Conservation (phyloP, 2,888 invertebrate genomes). For the Cataglyphis rosenhaueri region DNA sequence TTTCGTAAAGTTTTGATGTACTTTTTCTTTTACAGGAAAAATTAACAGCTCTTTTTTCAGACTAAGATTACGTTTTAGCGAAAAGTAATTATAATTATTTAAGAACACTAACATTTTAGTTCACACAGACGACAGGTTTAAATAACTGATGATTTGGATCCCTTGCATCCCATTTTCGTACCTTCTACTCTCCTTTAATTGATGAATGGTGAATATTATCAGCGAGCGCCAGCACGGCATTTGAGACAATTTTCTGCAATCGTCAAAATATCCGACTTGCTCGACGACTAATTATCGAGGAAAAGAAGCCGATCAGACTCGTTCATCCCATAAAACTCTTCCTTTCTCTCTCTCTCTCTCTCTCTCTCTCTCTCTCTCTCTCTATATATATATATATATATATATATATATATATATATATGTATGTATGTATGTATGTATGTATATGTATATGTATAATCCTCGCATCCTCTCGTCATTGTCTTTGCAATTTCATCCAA, state of each 20-base stretch:
- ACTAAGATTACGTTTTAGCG: not conserved
- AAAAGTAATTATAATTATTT: slow-evolving; percentile 1
- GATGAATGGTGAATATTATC: slow-evolving; percentile 24
- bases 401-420: too few species aligned
- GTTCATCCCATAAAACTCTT: slow-evolving; percentile 57
- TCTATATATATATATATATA: not conserved
- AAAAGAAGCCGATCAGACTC: slow-evolving; percentile 58
- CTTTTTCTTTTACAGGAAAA: not conserved
- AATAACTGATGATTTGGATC: not conserved
- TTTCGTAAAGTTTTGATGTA: not conserved
- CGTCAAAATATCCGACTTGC: slow-evolving; percentile 26
- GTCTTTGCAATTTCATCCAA: slow-evolving; percentile 54
- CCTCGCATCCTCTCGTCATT: slow-evolving; percentile 60
- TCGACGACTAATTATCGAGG: slow-evolving; percentile 38
- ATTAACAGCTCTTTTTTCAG: not conserved
- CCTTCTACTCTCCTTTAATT: not conserved
- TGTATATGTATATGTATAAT: slow-evolving; percentile 34
- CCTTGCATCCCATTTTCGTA: not conserved
- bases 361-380: slow-evolving; percentile 12
- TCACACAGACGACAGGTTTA: not conserved
- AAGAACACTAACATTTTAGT: not conserved
- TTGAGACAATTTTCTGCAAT: slow-evolving; percentile 35
- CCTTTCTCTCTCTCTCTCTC: slow-evolving; percentile 40
- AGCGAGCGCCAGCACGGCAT: not conserved
- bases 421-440: too few species aligned